phyloP scores from a whole-genome alignment of 2,797 vertebrate species.

The Lerista edwardsae region DNA sequence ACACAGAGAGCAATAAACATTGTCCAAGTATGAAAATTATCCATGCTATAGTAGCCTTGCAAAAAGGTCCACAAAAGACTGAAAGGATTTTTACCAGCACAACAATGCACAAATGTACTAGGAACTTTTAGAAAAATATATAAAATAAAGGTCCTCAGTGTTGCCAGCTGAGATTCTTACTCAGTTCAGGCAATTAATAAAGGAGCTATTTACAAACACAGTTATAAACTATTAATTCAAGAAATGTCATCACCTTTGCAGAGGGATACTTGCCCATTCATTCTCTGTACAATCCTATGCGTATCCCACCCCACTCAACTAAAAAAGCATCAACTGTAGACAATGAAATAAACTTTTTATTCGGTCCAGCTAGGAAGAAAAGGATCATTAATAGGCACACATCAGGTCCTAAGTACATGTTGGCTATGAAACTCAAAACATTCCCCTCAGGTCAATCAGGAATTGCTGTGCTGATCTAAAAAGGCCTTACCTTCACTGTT shows the following conservation, averaged over 20 bases:
- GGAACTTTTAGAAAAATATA: background rate
- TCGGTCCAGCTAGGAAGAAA: background rate
- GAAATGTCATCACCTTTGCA: no score
- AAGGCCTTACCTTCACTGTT: constrained; percentile 79
- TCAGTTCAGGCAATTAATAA: background rate
- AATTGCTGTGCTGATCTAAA: background rate
- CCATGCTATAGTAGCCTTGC: background rate
- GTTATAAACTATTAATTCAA: no score
- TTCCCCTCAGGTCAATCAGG: background rate
- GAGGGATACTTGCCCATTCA: background rate
- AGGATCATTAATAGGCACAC: background rate
- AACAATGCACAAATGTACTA: background rate
- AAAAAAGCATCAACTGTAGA: background rate
- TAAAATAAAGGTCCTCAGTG: background rate
- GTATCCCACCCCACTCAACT: background rate
- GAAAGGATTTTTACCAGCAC: background rate
- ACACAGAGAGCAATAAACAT: background rate
- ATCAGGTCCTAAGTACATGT: background rate
- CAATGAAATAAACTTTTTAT: background rate
- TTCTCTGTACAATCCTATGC: background rate
- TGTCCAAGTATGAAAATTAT: background rate
- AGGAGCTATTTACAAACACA: background rate
- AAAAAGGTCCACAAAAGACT: background rate
- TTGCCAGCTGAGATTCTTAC: background rate
- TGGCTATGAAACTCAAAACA: fast-evolving